Evolutionary conservation across 2,888 invertebrate species (phyloP), one percentile per base, ranked within the genome.

Genomic region (Polydrusus cervinus): DNA sequence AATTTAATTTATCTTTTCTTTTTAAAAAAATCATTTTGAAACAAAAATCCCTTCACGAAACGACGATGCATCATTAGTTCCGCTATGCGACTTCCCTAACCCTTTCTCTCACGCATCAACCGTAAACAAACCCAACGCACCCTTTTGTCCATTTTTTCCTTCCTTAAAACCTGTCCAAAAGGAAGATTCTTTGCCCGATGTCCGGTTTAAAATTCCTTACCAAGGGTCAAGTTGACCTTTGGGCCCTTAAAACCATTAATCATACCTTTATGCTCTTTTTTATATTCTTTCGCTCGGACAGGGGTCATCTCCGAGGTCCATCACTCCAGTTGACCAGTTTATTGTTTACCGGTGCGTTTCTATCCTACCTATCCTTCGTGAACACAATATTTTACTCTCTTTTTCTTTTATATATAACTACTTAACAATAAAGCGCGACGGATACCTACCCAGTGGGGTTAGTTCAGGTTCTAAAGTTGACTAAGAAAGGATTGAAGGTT

Each of bases 201-300:
- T 84, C 84, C 84, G 83, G 84, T 84, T 81, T 84, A 86, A 74
- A 71, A 67, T 85, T 86, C 87, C 85, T 86, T 81, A 40, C 60
- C 20, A 83, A 85, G 85, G 86, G 85, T 86, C 86, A 86, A 85
- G 84, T 83, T 86, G 86, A 87, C 86, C 87, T 84, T 83, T 78
- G 82, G 86, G 86, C 87, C 87, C 85, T 82, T 80, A 82, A 86
- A 85, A 85, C 87, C 87, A 87, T 87, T 87, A 87, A 87, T 87
- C 87, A 87, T 87, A 86, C 87, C 87, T 86, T 85, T 87, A 77
- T 77, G 74, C 61, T 64, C 55, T 72, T 75, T 75, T 75, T 72
- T 67, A 61, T 67, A 45, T 75, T 75, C 65, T 75, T 67, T 75
- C 47, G 18, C 61, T 75, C 71, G 71, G 74, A 86, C 84, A 84